Percentiles rank a stretch among this genome's conserved stretches.
Evolutionary conservation across 2,113 vertebrate genomes (phyloP).

Genomic region (Syngnathus floridae): DNA sequence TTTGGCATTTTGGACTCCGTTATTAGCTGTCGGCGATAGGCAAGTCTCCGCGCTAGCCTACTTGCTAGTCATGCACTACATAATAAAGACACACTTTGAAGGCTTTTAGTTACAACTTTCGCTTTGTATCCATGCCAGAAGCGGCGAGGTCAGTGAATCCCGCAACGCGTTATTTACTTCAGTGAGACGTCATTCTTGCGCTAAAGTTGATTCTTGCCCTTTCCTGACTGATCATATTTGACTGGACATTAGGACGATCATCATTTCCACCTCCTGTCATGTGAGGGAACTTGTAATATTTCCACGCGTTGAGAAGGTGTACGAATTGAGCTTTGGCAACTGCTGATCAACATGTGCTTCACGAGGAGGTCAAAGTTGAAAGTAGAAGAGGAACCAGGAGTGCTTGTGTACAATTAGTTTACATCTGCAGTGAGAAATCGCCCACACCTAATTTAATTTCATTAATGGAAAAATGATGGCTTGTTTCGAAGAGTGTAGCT

Average conservation of each 20-base stretch:
- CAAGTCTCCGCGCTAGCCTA: constrained; percentile 33
- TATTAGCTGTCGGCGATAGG: constrained; percentile 10
- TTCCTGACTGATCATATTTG: not conserved
- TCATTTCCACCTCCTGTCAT: not conserved
- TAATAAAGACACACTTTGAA: constrained; percentile 23
- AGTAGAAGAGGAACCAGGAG: not conserved
- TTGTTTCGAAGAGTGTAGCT: too few species aligned
- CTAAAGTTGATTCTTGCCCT: not conserved
- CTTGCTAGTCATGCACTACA: constrained; percentile 31
- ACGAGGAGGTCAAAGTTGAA: not conserved
- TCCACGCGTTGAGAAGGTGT: too few species aligned
- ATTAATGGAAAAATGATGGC: not conserved
- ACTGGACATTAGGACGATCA: not conserved
- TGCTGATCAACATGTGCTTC: not conserved
- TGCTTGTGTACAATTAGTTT: not conserved
- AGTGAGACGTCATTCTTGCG: not conserved
- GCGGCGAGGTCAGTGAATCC: not conserved
- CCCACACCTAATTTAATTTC: too few species aligned
- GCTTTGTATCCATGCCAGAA: not conserved
- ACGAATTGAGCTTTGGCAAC: not conserved
- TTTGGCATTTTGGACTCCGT: constrained; percentile 6
- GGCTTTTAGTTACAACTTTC: not conserved
- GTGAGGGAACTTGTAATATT: not conserved
- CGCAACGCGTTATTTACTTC: not conserved
- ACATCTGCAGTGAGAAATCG: too few species aligned